Percentiles rank a stretch among this genome's conserved stretches.
Conservation (phyloP, 1,140 invertebrate species). For the Drosophila rufa region DNA sequence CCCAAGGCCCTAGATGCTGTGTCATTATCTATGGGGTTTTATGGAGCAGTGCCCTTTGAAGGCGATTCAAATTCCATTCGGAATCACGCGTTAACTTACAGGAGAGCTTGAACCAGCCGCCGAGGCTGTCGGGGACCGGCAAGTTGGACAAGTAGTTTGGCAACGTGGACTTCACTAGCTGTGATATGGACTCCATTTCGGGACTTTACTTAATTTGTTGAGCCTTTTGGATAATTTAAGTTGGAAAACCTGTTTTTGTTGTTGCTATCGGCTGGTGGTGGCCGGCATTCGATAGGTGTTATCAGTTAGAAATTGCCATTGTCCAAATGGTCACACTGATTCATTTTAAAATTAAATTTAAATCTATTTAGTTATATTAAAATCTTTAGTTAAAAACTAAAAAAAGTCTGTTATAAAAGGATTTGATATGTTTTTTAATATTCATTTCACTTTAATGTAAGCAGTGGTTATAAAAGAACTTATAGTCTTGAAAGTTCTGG, state of each 20-base stretch:
- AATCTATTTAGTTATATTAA: not conserved
- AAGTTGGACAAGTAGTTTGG: slow-evolving; percentile 92
- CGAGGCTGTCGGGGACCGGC: slow-evolving; percentile 91
- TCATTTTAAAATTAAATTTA: not conserved
- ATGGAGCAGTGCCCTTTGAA: slow-evolving; percentile 29
- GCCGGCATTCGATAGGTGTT: not conserved
- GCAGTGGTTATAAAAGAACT: no score
- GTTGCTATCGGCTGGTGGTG: slow-evolving; percentile 33
- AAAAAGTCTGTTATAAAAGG: no score
- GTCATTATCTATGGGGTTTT: slow-evolving; percentile 17
- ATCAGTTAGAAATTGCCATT: not conserved
- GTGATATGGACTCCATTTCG: slow-evolving; percentile 89
- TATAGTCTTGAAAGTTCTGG: no score
- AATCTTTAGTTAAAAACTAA: no score
- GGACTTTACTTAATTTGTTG: not conserved
- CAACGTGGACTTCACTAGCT: slow-evolving; percentile 90
- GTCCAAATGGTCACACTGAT: not conserved
- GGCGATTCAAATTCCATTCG: slow-evolving; percentile 34
- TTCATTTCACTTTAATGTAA: no score
- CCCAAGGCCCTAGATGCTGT: slow-evolving; percentile 5
- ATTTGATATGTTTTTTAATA: no score
- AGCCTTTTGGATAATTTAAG: slow-evolving; percentile 4
- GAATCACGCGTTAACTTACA: slow-evolving; percentile 86
- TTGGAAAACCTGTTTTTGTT: slow-evolving; percentile 46
- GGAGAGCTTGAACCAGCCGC: slow-evolving; percentile 92